phyloP scores from a whole-genome alignment of 1,140 invertebrate species.

The Elymnias hypermnestra region DNA sequence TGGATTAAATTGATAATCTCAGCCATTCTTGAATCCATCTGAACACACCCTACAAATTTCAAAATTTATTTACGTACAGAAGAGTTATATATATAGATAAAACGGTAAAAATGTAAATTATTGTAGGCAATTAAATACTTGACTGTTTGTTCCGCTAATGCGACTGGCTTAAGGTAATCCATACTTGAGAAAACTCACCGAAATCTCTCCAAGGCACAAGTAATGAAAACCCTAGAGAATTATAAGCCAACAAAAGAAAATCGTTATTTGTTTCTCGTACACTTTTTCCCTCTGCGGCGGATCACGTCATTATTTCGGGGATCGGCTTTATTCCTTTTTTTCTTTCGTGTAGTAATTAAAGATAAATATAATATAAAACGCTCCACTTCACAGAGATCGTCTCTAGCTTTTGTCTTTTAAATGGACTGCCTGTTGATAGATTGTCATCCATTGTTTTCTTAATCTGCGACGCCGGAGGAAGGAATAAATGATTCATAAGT shows the following conservation, averaged over 20 bases:
- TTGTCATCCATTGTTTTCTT: slow-evolving; percentile 71
- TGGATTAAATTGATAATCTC: no score
- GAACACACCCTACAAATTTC: no score
- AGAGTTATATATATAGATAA: no score
- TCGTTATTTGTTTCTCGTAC: slow-evolving; percentile 66
- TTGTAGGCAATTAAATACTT: no score
- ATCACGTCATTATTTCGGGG: slow-evolving; percentile 65
- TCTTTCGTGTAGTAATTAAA: slow-evolving; percentile 71
- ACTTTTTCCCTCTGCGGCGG: slow-evolving; percentile 50
- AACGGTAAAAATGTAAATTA: no score
- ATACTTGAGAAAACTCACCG: slow-evolving; percentile 24
- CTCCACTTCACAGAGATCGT: slow-evolving; percentile 54
- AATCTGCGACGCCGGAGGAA: slow-evolving; percentile 54
- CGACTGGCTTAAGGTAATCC: slow-evolving; percentile 22
- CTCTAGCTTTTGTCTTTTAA: slow-evolving; percentile 62
- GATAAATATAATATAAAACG: slow-evolving; percentile 75
- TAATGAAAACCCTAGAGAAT: slow-evolving; percentile 69
- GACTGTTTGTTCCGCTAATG: slow-evolving; percentile 25
- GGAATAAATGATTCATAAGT: slow-evolving; percentile 73
- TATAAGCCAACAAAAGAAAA: slow-evolving; percentile 75
- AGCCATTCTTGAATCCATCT: no score
- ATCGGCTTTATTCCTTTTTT: slow-evolving; percentile 42
- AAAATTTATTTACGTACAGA: no score
- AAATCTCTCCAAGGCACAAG: slow-evolving; percentile 35
- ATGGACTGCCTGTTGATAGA: slow-evolving; percentile 66